These are phyloP conservation scores for Cydia strobilella DNA, from an alignment of 1,140 invertebrate species.

Conservation along the genomic window DNA sequence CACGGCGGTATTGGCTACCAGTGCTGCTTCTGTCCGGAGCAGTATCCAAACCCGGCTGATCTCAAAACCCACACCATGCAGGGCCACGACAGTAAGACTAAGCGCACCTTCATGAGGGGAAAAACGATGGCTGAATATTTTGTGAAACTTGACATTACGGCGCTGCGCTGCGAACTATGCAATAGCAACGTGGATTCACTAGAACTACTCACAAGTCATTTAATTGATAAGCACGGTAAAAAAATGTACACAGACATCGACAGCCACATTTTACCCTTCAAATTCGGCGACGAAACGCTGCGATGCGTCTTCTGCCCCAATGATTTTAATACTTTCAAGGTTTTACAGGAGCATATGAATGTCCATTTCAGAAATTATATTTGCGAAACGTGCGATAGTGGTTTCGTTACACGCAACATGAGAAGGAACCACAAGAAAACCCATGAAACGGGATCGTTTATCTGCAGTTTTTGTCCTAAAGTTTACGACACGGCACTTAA, in stretches of 20 bases:
- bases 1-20: conserved; percentile 35
- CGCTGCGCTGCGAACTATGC: conserved; percentile 47
- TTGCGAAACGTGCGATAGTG: conserved; percentile 50
- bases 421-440: conserved; percentile 28
- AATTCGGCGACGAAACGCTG: not conserved
- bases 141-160: conserved; percentile 46
- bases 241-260: conserved; percentile 14
- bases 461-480: conserved; percentile 41
- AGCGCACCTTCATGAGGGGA: conserved; percentile 19
- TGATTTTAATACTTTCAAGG: conserved; percentile 51
- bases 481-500: conserved; percentile 24
- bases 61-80: conserved; percentile 43
- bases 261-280: conserved; percentile 26
- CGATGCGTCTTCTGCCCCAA: conserved; percentile 41
- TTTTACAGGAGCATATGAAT: conserved; percentile 44
- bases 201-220: conserved; percentile 45
- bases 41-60: conserved; percentile 34
- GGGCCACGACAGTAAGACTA: conserved; percentile 33
- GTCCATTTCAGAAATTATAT: conserved; percentile 46
- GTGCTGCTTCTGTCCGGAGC: conserved; percentile 41
- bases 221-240: conserved; percentile 41
- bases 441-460: conserved; percentile 33
- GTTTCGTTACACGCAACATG: conserved; percentile 37
- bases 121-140: conserved; percentile 17
- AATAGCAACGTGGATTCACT: conserved; percentile 33